Base-by-base conservation (phyloP, 1,140 invertebrate species). In the Acromyrmex charruanus region DNA sequence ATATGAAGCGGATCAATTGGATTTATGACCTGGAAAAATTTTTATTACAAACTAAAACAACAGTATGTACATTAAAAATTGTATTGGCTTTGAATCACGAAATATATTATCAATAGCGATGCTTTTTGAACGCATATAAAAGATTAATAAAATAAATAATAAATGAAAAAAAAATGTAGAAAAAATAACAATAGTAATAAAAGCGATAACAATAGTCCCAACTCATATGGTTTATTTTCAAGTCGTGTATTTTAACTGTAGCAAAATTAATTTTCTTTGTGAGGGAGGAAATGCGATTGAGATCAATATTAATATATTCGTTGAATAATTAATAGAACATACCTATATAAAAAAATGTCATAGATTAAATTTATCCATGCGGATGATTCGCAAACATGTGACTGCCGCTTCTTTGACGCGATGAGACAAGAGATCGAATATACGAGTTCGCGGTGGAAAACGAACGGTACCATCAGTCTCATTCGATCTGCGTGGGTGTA, bases 321-420 rank as follows among this genome's bases (percentile, higher is more conserved):
- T 59, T 16, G 35, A 61, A 72, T 82, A 82, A 72, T 82, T 74
- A 25, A 25, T 25, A 61, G 18, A 51, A 18, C 25, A 44, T 21
- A 2, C 21, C 10, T 44, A 14, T 1, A 0, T 9, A 14, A 66
- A 31, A 55, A 16, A 55, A 39, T 44, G 44, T n/a, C 5, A 14
- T 28, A 55, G 7, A 63, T 84, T 25, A 51, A 49, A 49, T 25
- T 35, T 51, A 16, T 49, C 9, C 21, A 35, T 9, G 44, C 18
- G 68, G 7, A n/a, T 18, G 28, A 84, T 61, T 69, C 12, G 53
- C 35, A 25, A 82, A 25, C 18, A 16, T 44, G 10, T 31, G 39
- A 49, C 25, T 58, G 75, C 14, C 39, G 28, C 53, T 74, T 82
- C 68, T 72, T 82, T 82, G 80, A 74, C 39, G 55, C 35, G 68